Base-by-base conservation (phyloP, 2,797 vertebrate genomes). In the Peromyscus eremicus region DNA sequence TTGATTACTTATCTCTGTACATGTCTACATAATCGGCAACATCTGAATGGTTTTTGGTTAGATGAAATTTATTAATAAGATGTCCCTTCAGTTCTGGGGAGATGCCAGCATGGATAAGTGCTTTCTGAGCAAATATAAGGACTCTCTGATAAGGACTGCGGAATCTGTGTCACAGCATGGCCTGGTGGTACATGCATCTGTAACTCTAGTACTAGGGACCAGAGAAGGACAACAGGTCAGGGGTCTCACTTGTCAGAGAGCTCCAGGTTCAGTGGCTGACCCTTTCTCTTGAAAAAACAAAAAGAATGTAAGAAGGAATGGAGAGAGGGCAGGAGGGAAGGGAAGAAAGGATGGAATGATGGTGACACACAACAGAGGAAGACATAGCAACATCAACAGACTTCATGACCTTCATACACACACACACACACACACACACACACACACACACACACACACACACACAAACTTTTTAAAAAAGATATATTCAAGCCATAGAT, bases 21-120 rank as follows among this genome's bases (percentile, higher is more conserved):
- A 23, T 89, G n/a, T 77, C 29, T 55, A 14, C 68, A 71, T 83
- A 96, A 87, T 84, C 89, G 60, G 29, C 40, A 96, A 17, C 60
- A 64, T 5, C 9, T 43, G 0, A 43, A 32, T 92, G 19, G 1
- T 75, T 88, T 66, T 86, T 46, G 3, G 32, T 49, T 86, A 60
- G 19, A 52, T 60, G 2, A 2, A 81, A 62, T 85, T 66, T 68
- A 73, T 87, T 73, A 57, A 40, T 37, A 40, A 87, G 19, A 29
- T 40, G 9, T 73, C 13, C 16, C n/a, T 57, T 73, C 5, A 73
- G 14, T 9, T 25, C 14, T 40, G 49, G 23, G 25, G 25, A 60
- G 14, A 73, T 73, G 2, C 3, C 14, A 19, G 13, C 14, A 29
- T 19, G 23, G 2, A 17, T 19, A 55, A 55, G 23, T 73, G 23